Percentiles rank a stretch among this genome's conserved stretches.
Evolutionary conservation across 2,113 vertebrate species (phyloP).

Genomic region (Hydropotes inermis): DNA sequence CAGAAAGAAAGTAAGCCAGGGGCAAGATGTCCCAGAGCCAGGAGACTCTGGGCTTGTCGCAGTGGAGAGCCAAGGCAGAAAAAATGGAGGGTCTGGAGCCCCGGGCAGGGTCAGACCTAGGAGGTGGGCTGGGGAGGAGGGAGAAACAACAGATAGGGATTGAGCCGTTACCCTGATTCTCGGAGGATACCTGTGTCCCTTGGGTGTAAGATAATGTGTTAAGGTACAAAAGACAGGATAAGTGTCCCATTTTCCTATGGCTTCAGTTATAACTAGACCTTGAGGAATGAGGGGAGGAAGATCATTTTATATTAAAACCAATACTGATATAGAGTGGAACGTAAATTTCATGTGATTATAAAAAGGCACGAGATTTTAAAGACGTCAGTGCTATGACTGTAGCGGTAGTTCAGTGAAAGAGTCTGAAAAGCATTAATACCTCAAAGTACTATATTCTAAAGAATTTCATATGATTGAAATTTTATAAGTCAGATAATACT

Average conservation of each 20-base stretch:
- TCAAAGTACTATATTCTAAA: background rate
- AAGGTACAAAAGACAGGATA: background rate
- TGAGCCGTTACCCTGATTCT: background rate
- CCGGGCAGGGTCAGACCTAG: background rate
- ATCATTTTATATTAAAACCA: slow-evolving; percentile 22
- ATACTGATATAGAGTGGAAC: background rate
- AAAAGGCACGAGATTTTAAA: background rate
- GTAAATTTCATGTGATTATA: background rate
- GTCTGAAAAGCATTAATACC: background rate
- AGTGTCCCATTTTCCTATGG: background rate
- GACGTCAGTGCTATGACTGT: background rate
- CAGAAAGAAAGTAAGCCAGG: background rate
- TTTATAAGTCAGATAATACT: background rate
- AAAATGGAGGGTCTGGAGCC: background rate
- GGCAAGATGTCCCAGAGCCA: background rate
- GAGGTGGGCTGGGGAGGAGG: background rate
- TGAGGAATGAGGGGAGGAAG: background rate
- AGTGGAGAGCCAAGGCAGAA: background rate
- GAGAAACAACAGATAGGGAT: background rate
- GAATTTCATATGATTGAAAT: background rate
- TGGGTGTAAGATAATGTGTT: background rate
- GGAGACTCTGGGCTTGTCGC: background rate
- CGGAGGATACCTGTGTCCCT: background rate
- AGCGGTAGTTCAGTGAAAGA: background rate
- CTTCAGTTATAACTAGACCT: slow-evolving; percentile 1